These are phyloP conservation scores for Coelopa frigida DNA, from an alignment of 1,140 invertebrate genomes.

Conservation along the genomic window DNA sequence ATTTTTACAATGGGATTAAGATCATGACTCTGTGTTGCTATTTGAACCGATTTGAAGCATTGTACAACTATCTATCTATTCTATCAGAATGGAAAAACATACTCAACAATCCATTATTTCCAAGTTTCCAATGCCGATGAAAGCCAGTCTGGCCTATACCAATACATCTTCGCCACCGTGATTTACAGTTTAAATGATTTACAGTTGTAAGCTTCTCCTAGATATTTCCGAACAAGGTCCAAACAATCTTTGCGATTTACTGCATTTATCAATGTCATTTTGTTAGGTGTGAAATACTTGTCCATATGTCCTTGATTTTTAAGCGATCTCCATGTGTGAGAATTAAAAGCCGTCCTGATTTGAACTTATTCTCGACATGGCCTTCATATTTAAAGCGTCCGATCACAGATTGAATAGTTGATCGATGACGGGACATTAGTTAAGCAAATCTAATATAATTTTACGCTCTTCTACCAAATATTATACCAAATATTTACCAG, in stretches of 20 bases:
- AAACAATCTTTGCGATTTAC: background rate
- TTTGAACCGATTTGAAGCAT: too few relatives aligned
- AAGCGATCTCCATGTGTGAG: background rate
- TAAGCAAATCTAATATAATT: background rate
- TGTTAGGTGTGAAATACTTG: background rate
- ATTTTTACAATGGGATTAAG: too few relatives aligned
- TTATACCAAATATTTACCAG: background rate
- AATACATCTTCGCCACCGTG: background rate
- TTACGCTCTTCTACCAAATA: background rate
- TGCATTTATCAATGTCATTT: background rate
- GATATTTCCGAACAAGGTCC: background rate
- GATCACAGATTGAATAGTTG: background rate
- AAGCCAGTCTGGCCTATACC: constrained; percentile 1
- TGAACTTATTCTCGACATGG: background rate
- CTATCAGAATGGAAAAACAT: too few relatives aligned
- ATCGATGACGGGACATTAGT: background rate
- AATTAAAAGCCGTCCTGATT: background rate
- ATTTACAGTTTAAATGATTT: background rate
- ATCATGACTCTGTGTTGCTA: too few relatives aligned
- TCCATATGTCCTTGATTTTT: background rate
- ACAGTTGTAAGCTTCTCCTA: background rate
- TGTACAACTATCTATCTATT: too few relatives aligned
- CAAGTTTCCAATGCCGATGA: background rate
- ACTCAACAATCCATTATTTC: background rate
- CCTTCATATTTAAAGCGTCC: background rate